Percentiles rank a stretch among this genome's conserved stretches.
Conservation (phyloP, 2,797 vertebrate species). For the Tinamus major region DNA sequence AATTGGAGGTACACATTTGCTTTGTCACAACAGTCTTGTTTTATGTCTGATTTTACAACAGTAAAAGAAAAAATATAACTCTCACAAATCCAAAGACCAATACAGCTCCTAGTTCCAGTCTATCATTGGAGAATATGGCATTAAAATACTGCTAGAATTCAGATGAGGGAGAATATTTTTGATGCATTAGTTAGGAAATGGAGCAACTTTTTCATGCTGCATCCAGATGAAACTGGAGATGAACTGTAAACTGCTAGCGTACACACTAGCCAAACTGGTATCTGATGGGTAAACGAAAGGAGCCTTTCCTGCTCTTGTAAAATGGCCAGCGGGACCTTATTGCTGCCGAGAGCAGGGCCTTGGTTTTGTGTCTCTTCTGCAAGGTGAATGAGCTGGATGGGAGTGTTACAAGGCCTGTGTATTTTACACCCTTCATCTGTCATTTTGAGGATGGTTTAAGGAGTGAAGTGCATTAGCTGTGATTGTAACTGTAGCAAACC, state of each 20-base stretch:
- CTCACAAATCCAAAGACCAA: not conserved
- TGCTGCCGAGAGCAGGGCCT: not conserved
- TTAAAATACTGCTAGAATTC: not conserved
- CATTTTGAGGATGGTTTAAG: not conserved
- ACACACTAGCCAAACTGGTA: not conserved
- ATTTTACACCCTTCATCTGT: not conserved
- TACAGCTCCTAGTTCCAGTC: not conserved
- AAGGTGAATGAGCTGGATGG: not conserved
- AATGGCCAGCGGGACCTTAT: not conserved
- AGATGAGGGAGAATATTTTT: not conserved
- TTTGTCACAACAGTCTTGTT: not conserved
- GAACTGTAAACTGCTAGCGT: not conserved
- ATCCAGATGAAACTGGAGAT: not conserved
- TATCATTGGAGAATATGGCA: not conserved
- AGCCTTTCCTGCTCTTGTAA: not conserved
- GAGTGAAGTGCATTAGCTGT: slow-evolving; percentile 2
- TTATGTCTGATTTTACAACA: not conserved
- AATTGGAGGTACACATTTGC: not conserved
- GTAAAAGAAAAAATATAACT: not conserved
- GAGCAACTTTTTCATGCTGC: not conserved
- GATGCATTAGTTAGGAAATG: not conserved
- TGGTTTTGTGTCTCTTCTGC: not conserved
- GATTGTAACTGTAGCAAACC: slow-evolving; percentile 12
- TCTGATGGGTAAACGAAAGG: not conserved
- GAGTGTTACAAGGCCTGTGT: not conserved